Conservation (phyloP, 2,113 vertebrate genomes). For the Hipposideros armiger region DNA sequence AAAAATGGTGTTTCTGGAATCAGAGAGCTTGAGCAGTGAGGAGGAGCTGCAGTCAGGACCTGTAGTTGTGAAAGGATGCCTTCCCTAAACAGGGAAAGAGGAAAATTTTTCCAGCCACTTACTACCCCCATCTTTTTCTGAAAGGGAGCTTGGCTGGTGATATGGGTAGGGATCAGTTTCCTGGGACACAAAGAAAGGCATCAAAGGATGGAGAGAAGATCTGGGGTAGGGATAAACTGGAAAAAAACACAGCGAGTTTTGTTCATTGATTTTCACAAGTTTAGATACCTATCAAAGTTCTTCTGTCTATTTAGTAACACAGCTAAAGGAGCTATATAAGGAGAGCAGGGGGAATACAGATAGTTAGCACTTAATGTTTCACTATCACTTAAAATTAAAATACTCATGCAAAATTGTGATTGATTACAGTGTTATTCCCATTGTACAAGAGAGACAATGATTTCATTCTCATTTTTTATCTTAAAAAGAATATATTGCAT, state of each 20-base stretch:
- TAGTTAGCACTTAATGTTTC: background rate
- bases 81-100: background rate
- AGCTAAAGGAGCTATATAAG: background rate
- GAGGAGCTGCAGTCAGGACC: background rate
- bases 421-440: background rate
- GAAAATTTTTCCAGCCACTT: background rate
- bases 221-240: background rate
- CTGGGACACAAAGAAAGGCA: background rate
- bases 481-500: background rate
- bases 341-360: background rate
- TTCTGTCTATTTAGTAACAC: background rate
- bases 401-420: slow-evolving; percentile 19
- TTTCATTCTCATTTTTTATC: slow-evolving; percentile 29
- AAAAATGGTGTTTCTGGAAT: background rate
- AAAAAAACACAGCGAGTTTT: background rate
- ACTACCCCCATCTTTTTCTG: background rate
- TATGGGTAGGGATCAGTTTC: background rate
- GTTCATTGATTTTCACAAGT: slow-evolving; percentile 25
- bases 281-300: background rate
- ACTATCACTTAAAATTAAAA: slow-evolving; percentile 40
- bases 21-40: background rate
- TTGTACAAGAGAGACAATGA: background rate
- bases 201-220: background rate
- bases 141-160: background rate
- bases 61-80: background rate